Percentiles rank a stretch among this genome's conserved stretches.
These are phyloP conservation scores for Hybognathus amarus DNA, from an alignment of 2,797 vertebrate genomes.

Conservation along the genomic window DNA sequence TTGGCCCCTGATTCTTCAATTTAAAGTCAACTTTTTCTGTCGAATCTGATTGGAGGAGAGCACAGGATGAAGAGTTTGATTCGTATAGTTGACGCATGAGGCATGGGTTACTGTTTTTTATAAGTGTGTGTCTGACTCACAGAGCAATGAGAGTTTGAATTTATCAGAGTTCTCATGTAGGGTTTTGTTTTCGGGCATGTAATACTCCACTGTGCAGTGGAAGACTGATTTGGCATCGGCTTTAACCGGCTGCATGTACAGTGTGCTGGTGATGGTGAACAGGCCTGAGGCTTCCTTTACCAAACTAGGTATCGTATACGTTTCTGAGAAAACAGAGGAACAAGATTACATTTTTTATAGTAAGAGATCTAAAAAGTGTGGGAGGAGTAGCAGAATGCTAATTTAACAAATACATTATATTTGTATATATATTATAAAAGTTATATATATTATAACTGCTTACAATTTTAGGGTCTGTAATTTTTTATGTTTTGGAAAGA, in stretches of 20 bases:
- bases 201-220: conserved; percentile 81
- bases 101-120: background rate
- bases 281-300: conserved; percentile 86
- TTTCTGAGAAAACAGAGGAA: conserved; percentile 67
- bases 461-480: too few relatives aligned
- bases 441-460: too few relatives aligned
- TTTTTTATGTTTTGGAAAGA: background rate
- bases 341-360: background rate
- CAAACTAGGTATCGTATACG: conserved; percentile 76
- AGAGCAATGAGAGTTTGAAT: conserved; percentile 83
- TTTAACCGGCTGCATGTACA: conserved; percentile 81
- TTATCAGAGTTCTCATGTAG: conserved; percentile 69
- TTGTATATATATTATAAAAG: background rate
- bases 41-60: conserved; percentile 75
- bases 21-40: conserved; percentile 79
- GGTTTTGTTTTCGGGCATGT: conserved; percentile 66
- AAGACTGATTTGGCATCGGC: conserved; percentile 79
- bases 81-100: background rate
- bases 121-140: conserved; percentile 75
- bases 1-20: conserved; percentile 62
- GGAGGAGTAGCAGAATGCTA: background rate
- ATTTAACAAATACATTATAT: too few relatives aligned
- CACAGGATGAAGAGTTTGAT: background rate
- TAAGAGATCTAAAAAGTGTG: background rate
- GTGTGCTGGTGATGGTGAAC: conserved; percentile 76